Evolutionary conservation across 2,888 invertebrate genomes (phyloP).

Genomic region (Cheilosia vernalis): DNA sequence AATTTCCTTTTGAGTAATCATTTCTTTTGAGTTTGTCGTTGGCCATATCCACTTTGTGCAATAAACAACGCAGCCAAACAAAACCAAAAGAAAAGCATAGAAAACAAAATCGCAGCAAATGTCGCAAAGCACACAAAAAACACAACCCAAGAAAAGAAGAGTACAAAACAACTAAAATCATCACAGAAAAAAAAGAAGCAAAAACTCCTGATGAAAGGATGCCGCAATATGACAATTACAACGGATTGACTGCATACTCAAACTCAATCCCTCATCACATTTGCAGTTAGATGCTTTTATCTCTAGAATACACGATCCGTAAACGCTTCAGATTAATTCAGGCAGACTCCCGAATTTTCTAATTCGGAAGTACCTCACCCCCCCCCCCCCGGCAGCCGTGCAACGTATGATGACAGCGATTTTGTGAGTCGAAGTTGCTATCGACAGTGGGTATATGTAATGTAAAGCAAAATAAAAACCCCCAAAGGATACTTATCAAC

Average conservation of each 20-base stretch:
- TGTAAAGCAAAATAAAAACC: conserved; percentile 45
- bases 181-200: conserved; percentile 69
- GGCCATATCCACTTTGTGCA: conserved; percentile 56
- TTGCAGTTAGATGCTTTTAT: conserved; percentile 9
- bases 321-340: conserved; percentile 72
- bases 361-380: conserved; percentile 34
- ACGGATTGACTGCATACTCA: conserved; percentile 67
- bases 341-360: conserved; percentile 63
- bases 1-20: conserved; percentile 73
- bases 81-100: conserved; percentile 28
- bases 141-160: conserved; percentile 9
- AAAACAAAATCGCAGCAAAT: conserved; percentile 39
- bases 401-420: conserved; percentile 64
- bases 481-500: conserved; percentile 72
- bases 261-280: conserved; percentile 35
- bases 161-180: conserved; percentile 41
- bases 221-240: conserved; percentile 74
- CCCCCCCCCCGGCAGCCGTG: neutral
- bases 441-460: neutral
- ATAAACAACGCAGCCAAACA: conserved; percentile 43
- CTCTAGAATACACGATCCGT: conserved; percentile 55
- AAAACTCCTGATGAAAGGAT: conserved; percentile 65
- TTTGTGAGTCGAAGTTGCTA: conserved; percentile 20
- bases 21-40: conserved; percentile 70
- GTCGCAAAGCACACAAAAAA: conserved; percentile 23